Evolutionary conservation across 2,888 invertebrate genomes (phyloP).

Genomic region (Phrixothrix hirtus): DNA sequence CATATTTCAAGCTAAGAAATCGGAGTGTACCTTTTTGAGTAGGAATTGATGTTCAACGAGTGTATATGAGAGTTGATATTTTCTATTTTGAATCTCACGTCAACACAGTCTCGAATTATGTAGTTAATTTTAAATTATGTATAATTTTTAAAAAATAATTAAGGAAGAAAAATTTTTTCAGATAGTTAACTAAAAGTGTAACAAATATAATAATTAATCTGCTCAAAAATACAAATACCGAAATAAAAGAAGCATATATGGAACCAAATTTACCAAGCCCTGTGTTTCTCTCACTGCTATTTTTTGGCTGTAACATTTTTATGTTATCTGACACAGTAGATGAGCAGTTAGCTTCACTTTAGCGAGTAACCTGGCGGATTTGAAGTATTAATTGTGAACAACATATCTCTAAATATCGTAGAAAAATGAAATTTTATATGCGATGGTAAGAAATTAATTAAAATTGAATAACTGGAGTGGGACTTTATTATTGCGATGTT

Average conservation of each 20-base stretch:
- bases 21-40: too few relatives aligned
- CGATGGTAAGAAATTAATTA: too few relatives aligned
- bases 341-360: slow-evolving; percentile 70
- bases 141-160: slow-evolving; percentile 57
- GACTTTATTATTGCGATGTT: too few relatives aligned
- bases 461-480: too few relatives aligned
- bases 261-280: slow-evolving; percentile 64
- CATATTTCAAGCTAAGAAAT: too few relatives aligned
- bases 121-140: neutral
- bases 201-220: slow-evolving; percentile 45
- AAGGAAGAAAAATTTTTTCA: slow-evolving; percentile 62
- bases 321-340: slow-evolving; percentile 66
- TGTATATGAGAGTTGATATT: too few relatives aligned
- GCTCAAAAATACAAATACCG: slow-evolving; percentile 33
- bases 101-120: too few relatives aligned
- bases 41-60: too few relatives aligned
- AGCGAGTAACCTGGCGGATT: slow-evolving; percentile 81
- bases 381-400: too few relatives aligned
- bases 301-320: slow-evolving; percentile 67
- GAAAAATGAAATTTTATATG: too few relatives aligned
- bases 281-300: slow-evolving; percentile 71
- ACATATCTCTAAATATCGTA: too few relatives aligned
- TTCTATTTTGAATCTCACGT: too few relatives aligned
- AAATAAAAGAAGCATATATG: slow-evolving; percentile 54
- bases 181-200: slow-evolving; percentile 51